Percentiles rank a stretch among this genome's conserved stretches.
Conservation (phyloP, 2,113 vertebrate genomes). For the Eidolon helvum region DNA sequence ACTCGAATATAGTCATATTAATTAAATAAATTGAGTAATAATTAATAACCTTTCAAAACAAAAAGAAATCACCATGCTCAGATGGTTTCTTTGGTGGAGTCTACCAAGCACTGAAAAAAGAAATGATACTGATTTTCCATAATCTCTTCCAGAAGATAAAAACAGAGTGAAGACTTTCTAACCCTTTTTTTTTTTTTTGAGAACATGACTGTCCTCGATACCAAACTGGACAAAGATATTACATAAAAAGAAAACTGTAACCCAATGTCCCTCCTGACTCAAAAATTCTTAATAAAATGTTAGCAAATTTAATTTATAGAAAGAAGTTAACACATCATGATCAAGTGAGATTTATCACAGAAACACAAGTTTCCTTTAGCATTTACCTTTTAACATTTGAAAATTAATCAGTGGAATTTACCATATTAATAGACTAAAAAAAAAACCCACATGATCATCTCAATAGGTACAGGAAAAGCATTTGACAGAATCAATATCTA, state of each 20-base stretch:
- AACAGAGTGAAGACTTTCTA: background rate
- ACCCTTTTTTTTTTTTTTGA: background rate
- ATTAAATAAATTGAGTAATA: background rate
- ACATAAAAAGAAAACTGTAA: background rate
- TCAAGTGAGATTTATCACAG: background rate
- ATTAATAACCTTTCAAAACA: background rate
- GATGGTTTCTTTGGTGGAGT: background rate
- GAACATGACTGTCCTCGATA: background rate
- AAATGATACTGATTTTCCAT: background rate
- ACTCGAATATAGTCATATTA: background rate
- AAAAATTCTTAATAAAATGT: constrained; percentile 8
- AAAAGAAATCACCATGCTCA: background rate
- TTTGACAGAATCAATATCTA: background rate
- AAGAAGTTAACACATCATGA: background rate
- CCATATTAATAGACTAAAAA: background rate
- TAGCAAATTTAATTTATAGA: background rate
- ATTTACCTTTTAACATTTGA: background rate
- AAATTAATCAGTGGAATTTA: background rate
- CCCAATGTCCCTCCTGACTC: background rate
- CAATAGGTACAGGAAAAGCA: background rate
- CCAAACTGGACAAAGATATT: background rate
- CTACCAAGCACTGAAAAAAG: background rate
- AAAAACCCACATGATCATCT: background rate
- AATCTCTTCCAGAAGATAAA: background rate
- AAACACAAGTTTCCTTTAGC: background rate